Base-by-base conservation (phyloP, 1,140 invertebrate genomes). In the Achroia grisella region DNA sequence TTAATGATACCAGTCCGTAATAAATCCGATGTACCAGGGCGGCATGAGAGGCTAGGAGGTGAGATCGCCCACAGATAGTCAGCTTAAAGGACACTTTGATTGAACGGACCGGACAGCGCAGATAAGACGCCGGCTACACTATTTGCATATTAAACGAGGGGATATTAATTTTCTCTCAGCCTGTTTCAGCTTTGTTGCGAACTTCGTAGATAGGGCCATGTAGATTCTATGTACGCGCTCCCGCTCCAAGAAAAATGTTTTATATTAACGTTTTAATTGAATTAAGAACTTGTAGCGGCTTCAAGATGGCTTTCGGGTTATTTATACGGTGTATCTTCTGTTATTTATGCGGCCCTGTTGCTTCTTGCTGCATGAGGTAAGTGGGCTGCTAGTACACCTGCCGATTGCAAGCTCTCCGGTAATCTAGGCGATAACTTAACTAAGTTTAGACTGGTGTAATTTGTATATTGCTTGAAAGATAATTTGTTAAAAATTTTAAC, bases 121-220 rank as follows among this genome's bases (percentile, higher is more conserved):
- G 69, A 74, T 74, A 72, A 74, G 59, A 35, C 50, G 29, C 52
- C 28, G 63, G 61, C 58, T 51, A 56, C 54, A 56, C 67, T 72
- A 74, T 77, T 72, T 72, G 71, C 71, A 77, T 77, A 72, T 62
- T 77, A 70, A 74, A 77, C 70, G 68, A 74, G 67, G 42, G 47
- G 54, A 64, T 74, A 77, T 77, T 77, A 77, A 77, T 77, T 74
- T 72, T 62, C 59, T 58, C 40, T 52, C 37, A 35, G 37, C 37
- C 14, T 13, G 35, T 37, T 37, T 23, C 17, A 23, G 17, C 35
- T 17, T 17, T 15, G 35, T 23, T 9, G 35, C 14, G 35, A 37
- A 13, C 35, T 37, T 39, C 30, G 13, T 15, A 47, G 44, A 47
- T 47, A 43, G 2, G 17, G 17, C 17, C 17, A 23, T 23, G 17